Conservation (phyloP, 2,113 vertebrate genomes). For the Chaetops frenatus region DNA sequence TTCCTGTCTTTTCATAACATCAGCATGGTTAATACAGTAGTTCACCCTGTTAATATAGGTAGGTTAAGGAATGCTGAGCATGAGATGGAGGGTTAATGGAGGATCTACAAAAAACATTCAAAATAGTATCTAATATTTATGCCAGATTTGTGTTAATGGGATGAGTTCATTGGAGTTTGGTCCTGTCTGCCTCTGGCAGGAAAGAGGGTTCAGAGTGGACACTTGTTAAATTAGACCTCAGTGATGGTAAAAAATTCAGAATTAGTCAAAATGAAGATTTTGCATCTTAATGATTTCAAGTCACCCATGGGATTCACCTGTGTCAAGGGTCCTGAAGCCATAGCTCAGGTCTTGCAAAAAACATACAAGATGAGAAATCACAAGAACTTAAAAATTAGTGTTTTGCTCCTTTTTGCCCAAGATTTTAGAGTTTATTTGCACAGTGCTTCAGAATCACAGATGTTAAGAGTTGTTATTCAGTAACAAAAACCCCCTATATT, state of each 20-base stretch:
- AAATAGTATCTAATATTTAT: not conserved
- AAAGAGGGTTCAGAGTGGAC: not conserved
- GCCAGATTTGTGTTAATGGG: not conserved
- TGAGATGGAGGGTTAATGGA: not conserved
- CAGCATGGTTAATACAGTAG: not conserved
- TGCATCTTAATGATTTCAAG: not conserved
- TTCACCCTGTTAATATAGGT: not conserved
- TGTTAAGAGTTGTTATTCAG: not conserved
- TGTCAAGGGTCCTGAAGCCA: not conserved
- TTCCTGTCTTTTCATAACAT: not conserved
- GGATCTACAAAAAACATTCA: not conserved
- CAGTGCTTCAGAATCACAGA: not conserved
- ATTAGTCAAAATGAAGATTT: not conserved
- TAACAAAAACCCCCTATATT: not conserved
- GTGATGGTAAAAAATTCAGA: not conserved
- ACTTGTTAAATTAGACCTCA: not conserved
- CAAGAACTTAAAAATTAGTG: not conserved
- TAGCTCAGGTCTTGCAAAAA: not conserved
- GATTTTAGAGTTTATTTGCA: not conserved
- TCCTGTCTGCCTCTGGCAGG: not conserved
- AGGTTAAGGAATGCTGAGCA: not conserved
- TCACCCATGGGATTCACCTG: not conserved
- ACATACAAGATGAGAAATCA: not conserved
- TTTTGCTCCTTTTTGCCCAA: not conserved
- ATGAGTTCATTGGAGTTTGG: not conserved